Evolutionary conservation across 1,140 invertebrate species (phyloP), one percentile per base, ranked within the genome.

Genomic region (Magallana ariakensis): DNA sequence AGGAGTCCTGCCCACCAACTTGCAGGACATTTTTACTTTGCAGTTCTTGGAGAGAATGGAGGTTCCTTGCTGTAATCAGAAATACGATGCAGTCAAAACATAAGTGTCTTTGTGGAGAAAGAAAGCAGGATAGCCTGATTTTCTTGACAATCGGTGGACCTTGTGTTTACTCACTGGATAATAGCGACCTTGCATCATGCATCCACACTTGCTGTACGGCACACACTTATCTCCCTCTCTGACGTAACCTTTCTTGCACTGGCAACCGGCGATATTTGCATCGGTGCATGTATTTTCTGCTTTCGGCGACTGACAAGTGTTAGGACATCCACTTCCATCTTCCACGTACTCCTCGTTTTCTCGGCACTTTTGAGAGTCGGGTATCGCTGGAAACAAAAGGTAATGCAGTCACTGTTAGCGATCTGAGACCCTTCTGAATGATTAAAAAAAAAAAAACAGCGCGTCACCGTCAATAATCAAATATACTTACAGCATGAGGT

Each of bases 201-300:
- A 66, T 57, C 85, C 85, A 81, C 85, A 86, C n/a, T 86, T 13
- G 19, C 26, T 60, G 11, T 46, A 15, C 15, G 53, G 85, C 2
- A 86, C 75, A 80, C 85, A 86, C 2, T 33, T 81, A 80, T 86
- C 56, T 22, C 85, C 85, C 58, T 66, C 66, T 62, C 22, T 80
- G 11, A 57, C n/a, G 56, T 53, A 86, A 54, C 85, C 85, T 11
- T 16, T 16, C 22, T 80, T 58, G 19, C 85, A 86, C 22, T 56
- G 19, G 46, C 85, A 86, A 9, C 75, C 85, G 22, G 60, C 85
- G 5, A 81, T 26, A 11, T 80, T 57, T 11, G 85, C 54, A 46
- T 33, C 5, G 1, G 19, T 75, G 53, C 85, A 80, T 0, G 8
- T 33, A 1, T 26, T 10, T 86, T n/a, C 58, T 33, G 19, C 54